Base-by-base conservation (phyloP, 2,113 vertebrate genomes). In the Hippocampus zosterae region DNA sequence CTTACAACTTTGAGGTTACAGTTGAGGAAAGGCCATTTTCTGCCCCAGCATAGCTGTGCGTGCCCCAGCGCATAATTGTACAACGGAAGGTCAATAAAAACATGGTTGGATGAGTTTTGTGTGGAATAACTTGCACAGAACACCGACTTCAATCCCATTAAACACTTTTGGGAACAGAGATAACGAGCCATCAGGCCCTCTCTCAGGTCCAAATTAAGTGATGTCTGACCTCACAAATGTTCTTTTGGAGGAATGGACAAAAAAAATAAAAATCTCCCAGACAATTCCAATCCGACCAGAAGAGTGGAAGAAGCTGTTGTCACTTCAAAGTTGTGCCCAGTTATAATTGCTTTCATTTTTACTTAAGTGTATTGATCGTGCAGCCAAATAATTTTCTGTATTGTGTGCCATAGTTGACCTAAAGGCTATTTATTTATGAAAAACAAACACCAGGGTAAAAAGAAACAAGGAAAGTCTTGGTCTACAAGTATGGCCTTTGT, bases 361-460 rank as follows among this genome's bases (percentile, higher is more conserved):
- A 60, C 12, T 57, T 23, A 12, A 9, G 55, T 15, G 12, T 25
- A 27, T 3, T 25, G 55, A 25, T 56, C 1, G 12, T 25, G 10
- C 23, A 27, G 11, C 23, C 55, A 56, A 4, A 25, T 13, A 1
- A 0, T 16, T 18, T 33, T 18, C 27, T 33, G 5, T 37, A 60
- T 33, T 18, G 16, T 60, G 25, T 29, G 13, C 25, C 13, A 60
- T 37, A 12, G 27, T 60, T 33, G 16, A 33, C 15, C 19, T 60
- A 18, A 16, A 29, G 27, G 21, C 21, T 59, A 33, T 33, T 59
- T 29, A 59, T 60, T 33, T 18, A 18, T 25, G 18, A 46, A 65
- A 63, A 63, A 63, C 61, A 63, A 41, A 63, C 61, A 42, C 61
- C 61, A 63, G 61, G 61, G 37, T 63, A 63, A 63, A 59, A 42